Evolutionary conservation across 35 echinoderm and acorn worm genomes (phyloP), one percentile per base, ranked within the genome.

Genomic region (Strongylocentrotus purpuratus): DNA sequence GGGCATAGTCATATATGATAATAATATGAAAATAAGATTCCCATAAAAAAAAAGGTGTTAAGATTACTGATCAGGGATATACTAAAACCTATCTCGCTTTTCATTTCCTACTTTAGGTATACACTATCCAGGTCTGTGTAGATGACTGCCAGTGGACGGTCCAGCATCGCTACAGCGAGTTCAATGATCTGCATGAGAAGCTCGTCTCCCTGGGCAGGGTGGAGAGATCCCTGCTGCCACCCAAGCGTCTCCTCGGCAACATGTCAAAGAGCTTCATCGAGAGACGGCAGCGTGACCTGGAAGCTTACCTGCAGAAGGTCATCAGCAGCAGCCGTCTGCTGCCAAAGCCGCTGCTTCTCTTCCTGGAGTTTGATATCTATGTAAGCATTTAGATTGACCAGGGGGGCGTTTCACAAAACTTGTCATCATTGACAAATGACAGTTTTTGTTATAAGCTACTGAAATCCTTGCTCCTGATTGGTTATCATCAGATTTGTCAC

Each of bases 301-400:
- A 98, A 85, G 71, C 28, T 9, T 99, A 99, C 86, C 94, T 98
- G 22, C 97, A 97, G 86, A 97, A 85, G 48, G 88, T 98, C 31
- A 20, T 99, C n/a, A 94, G 97, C 12, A 87, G 94, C 17, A 98
- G 96, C 32, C 31, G 48, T 25, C 78, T 95, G 7, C 88, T 99
- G 47, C 96, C 97, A 6, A 97, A 95, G 52, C 97, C 97, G 0
- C 20, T 99, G 7, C 52, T 97, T 71, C 94, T 95, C 11, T 99
- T 99, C 86, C 95, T 99, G 12, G 98, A 97, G 59, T 99, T 97
- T 96, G 97, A 99, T 97, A 99, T 97, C 33, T 99, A 99, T 97
- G 98, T 98, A 88, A 97, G 97, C 97, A 95, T 92, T 61, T 89
- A 7, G 20, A 41, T 22, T 35, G 12, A 20, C 87, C 45, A 46